Evolutionary conservation across 2,113 vertebrate genomes (phyloP), one percentile per base, ranked within the genome.

Genomic region (Nannospalax galili): DNA sequence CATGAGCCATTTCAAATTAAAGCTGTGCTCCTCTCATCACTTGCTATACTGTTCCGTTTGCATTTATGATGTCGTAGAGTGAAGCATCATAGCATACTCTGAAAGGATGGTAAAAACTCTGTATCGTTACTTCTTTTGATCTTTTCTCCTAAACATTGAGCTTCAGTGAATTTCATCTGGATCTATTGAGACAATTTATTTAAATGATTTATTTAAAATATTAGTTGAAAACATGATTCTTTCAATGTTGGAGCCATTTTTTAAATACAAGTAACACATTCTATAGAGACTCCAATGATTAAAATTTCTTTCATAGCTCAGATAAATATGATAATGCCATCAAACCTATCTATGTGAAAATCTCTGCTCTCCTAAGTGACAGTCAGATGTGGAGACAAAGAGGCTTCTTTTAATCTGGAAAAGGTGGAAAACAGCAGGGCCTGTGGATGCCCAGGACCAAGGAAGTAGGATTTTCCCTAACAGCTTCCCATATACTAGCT

Each of bases 251-350:
- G 32, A 95, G 52, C 70, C 28, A 78, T 42, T 69, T 78, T 92
- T 78, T 75, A 48, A n/a, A 90, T 80, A 89, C 24, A 96, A 93
- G 95, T 88, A 78, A 37, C 40, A 88, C 74, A 85, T 84, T 69
- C 67, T 40, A 19, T 69, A 93, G 79, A 92, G 69, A 92, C 45
- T 60, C 42, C 4, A 74, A 26, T n/a, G 7, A 84, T 95, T 95
- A 96, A 60, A 60, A 91, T 97, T 95, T 97, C 80, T 74, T 84
- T 60, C 35, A 69, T 40, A 92, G 64, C n/a, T 93, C 94, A 94
- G 88, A 93, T 88, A 96, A 92, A 88, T 56, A 92, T 16, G 65
- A 90, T 52, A 64, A 90, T 48, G 52, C 52, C 62, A 26, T 79
- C 77, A 95, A 87, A 77, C 40, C 60, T 86, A 52, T 64, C 65